These are phyloP conservation scores for Hirtodrosophila alboralis DNA, from an alignment of 2,888 invertebrate genomes.

Conservation along the genomic window DNA sequence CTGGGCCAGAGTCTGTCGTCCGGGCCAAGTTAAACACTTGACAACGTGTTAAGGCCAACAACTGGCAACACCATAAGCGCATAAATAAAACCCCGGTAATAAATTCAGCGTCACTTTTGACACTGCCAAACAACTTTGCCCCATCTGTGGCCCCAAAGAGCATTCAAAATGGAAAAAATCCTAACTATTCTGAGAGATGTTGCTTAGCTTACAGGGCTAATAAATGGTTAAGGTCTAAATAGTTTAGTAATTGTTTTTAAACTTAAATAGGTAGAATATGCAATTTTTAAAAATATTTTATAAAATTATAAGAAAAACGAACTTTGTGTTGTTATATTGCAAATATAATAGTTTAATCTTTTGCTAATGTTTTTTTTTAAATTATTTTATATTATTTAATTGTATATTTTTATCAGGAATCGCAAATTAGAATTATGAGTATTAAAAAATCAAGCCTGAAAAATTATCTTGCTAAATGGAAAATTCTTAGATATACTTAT, in stretches of 20 bases:
- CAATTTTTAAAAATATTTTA: too few species aligned
- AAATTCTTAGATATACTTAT: too few species aligned
- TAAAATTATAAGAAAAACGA: too few species aligned
- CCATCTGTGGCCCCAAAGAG: slow-evolving; percentile 12
- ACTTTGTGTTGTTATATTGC: too few species aligned
- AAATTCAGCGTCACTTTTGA: slow-evolving; percentile 73
- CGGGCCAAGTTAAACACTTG: slow-evolving; percentile 76
- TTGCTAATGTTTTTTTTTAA: too few species aligned
- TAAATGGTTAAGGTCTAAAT: slow-evolving; percentile 14
- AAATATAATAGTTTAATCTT: too few species aligned
- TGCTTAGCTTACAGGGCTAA: slow-evolving; percentile 15
- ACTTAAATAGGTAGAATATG: too few species aligned
- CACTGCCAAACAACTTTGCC: slow-evolving; percentile 50
- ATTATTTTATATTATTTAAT: too few species aligned
- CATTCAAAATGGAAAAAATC: slow-evolving; percentile 6
- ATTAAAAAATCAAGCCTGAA: too few species aligned
- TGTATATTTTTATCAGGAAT: too few species aligned
- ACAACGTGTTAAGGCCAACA: slow-evolving; percentile 77
- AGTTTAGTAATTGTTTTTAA: slow-evolving; percentile 2
- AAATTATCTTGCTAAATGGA: too few species aligned
- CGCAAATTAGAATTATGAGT: too few species aligned
- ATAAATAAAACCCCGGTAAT: slow-evolving; percentile 69
- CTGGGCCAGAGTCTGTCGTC: slow-evolving; percentile 14
- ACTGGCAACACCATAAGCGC: slow-evolving; percentile 69
- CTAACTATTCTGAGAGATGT: slow-evolving; percentile 22